A percentile compares a stretch with the other conserved stretches of the same genome.
phyloP scores from a whole-genome alignment of 2,113 vertebrate species.

The Ciconia boyciana region DNA sequence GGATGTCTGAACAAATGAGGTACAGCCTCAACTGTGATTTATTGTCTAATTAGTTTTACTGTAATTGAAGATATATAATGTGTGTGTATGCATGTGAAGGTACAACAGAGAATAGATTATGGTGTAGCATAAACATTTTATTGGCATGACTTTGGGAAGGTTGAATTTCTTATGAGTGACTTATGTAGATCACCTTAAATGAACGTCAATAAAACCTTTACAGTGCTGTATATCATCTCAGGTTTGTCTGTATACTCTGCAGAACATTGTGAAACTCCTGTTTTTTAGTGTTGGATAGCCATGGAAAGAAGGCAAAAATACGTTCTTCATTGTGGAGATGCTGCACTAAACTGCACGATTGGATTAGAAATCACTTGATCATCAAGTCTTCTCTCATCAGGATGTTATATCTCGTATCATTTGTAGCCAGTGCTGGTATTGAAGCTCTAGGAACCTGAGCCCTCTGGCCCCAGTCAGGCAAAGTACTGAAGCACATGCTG shows the following conservation, averaged over 20 bases:
- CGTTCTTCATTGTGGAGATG: not conserved
- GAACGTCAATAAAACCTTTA: not conserved
- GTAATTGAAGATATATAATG: slow-evolving; percentile 10
- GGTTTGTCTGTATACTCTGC: not conserved
- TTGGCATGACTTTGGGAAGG: slow-evolving; percentile 7
- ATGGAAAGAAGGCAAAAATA: not conserved
- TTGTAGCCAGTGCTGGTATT: not conserved
- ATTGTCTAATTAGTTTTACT: slow-evolving; percentile 56
- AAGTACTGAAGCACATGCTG: slow-evolving; percentile 14
- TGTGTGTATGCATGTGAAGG: not conserved
- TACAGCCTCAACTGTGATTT: slow-evolving; percentile 47
- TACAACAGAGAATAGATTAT: not conserved
- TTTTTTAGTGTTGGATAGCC: not conserved
- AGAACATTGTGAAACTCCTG: not conserved
- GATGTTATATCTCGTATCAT: not conserved
- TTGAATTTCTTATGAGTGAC: not conserved
- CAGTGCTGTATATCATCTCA: not conserved
- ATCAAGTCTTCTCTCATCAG: not conserved
- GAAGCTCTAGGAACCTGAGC: not conserved
- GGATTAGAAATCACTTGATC: not conserved
- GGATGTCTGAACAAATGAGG: slow-evolving; percentile 53
- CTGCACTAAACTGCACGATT: not conserved
- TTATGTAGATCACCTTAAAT: not conserved
- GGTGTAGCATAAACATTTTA: not conserved
- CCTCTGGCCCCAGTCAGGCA: not conserved